Evolutionary conservation across 2,113 vertebrate species (phyloP), one percentile per base, ranked within the genome.

Genomic region (Talpa occidentalis): DNA sequence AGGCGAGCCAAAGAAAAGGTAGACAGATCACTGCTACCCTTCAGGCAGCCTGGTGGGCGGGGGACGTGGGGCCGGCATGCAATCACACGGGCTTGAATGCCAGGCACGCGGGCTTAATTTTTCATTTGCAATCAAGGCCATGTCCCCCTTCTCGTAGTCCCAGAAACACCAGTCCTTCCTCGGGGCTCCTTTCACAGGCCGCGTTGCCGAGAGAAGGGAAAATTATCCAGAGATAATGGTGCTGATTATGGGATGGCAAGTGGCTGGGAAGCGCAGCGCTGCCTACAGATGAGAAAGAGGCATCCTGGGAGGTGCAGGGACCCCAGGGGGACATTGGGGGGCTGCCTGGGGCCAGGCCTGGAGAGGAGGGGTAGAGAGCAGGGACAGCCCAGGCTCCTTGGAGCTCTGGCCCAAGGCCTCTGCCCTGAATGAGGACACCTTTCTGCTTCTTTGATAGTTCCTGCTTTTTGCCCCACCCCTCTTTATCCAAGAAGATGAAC

Each of bases 111-210:
- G 94, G 91, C 97, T 95, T 98, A 97, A 97, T 97, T 97, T 97
- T 95, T 96, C 97, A 97, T 98, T 98, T 97, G 97, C 97, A 97
- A 97, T 98, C 98, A 98, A 95, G 96, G 95, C 96, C 97, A 96
- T 9, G 67, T 40, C 88, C 95, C 96, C 70, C 91, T 96, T 85
- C 72, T 90, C 85, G n/a, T 52, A 94, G 97, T 69, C 95, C 69
- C 91, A 96, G 97, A 91, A 97, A 97, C 96, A 81, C 79, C 10
- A 2, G 94, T 70, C 89, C 32, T 64, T 60, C 93, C 73, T 95
- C 17, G 7, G 7, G 3, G 76, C 28, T 95, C 79, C 93, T 82
- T 97, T 97, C 96, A 28, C 26, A 54, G 28, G 94, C 97, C 24
- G 73, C 73, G 1, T 19, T 62, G 90, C 93, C 0, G 16, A 0